Evolutionary conservation across 53 echinoderm and acorn worm species (phyloP), one percentile per base, ranked within the genome.

Genomic region (Luidia sarsii): DNA sequence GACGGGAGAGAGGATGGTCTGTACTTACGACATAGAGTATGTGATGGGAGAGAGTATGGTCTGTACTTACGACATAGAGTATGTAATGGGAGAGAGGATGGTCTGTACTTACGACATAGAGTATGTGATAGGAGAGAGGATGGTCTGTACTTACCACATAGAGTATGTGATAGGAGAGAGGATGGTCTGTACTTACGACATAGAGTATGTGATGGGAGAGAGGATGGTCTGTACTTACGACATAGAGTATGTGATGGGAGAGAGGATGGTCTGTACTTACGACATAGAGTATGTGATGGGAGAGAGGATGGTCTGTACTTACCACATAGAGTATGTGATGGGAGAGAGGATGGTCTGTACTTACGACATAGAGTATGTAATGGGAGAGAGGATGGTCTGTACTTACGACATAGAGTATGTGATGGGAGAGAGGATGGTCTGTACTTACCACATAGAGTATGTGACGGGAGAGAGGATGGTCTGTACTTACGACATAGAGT

Each of bases 1-100:
- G 92, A 68, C 92, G 92, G 37, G 95, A 95, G 1, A 92, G 86
- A 27, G 95, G 95, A n/a, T n/a, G n/a, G n/a, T n/a, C 0, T 22
- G 13, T 71, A 80, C 87, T 85, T 71, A 95, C 95, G 73, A 92
- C 85, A 57, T 71, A 87, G 55, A 95, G 87, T 24, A 95, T 80
- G 35, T 92, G 92, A 68, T 95, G 92, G 37, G 95, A 95, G 1
- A 92, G 86, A 27, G 95, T n/a, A n/a, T n/a, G n/a, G n/a, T n/a
- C 0, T 22, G 13, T 71, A 80, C 87, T 85, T 71, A 95, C 95
- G 73, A 92, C 85, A 57, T 71, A 87, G 55, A 95, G 87, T 24
- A 95, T 80, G 35, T 92, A 90, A 68, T 95, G 92, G 37, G 95
- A 95, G 1, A 92, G 86, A 27, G 95, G 95, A n/a, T n/a, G n/a